A percentile compares a stretch with the other conserved stretches of the same genome.
Evolutionary conservation across 2,113 vertebrate species (phyloP).

Genomic region (Ornithorhynchus anatinus): DNA sequence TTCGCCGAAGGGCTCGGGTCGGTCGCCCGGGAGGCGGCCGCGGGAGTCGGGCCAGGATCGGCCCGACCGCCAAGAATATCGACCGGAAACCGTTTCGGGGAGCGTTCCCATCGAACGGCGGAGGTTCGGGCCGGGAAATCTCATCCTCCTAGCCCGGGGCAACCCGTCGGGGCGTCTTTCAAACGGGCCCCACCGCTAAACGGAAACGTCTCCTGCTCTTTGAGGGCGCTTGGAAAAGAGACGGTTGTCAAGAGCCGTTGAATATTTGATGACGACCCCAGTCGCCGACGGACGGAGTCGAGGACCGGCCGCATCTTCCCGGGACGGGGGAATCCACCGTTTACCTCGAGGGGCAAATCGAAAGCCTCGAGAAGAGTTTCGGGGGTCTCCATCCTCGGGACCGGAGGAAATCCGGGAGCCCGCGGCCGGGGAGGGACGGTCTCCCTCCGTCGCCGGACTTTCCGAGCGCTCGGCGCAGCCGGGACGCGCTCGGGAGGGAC

Average conservation of each 20-base stretch:
- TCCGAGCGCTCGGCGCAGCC: neutral
- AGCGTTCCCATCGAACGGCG: neutral
- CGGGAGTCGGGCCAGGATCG: too few relatives aligned
- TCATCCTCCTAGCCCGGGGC: neutral
- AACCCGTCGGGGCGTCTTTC: constrained; percentile 21
- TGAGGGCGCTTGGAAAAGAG: constrained; percentile 52
- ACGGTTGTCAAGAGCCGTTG: constrained; percentile 46
- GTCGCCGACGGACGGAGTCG: constrained; percentile 19
- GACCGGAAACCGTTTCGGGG: constrained; percentile 1
- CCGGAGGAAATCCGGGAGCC: neutral
- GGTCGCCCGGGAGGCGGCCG: too few relatives aligned
- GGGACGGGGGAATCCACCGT: too few relatives aligned
- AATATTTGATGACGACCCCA: constrained; percentile 60
- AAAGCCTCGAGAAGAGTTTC: too few relatives aligned
- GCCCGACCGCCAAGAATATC: neutral
- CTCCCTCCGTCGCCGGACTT: neutral
- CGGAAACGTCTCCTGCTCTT: constrained; percentile 52
- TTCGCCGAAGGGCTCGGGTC: neutral
- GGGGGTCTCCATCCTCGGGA: too few relatives aligned
- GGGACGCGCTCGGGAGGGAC: too few relatives aligned
- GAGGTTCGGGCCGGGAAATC: neutral
- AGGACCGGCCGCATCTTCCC: too few relatives aligned
- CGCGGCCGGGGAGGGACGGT: neutral
- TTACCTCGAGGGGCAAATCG: too few relatives aligned
- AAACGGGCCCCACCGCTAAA: constrained; percentile 26